Evolutionary conservation across 2,113 vertebrate species (phyloP).

Genomic region (Ochotona curzoniae): DNA sequence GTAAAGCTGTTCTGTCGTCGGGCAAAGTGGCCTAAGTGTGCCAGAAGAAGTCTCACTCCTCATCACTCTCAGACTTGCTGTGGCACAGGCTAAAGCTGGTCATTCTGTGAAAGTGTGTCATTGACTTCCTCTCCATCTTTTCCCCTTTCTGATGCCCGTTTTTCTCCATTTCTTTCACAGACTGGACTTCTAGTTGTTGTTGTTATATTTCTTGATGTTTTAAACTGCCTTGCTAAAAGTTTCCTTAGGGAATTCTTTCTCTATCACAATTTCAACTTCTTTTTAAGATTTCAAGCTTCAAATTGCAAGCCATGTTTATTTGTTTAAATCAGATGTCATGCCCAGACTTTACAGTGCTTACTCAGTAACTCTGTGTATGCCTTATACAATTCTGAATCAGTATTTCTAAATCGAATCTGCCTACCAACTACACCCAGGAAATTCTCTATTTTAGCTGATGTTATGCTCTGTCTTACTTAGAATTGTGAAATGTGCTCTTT

Average conservation of each 20-base stretch:
- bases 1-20: not conserved
- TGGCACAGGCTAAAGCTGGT: not conserved
- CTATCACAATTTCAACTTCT: not conserved
- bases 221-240: not conserved
- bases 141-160: not conserved
- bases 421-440: not conserved
- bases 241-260: not conserved
- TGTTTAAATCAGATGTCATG: not conserved
- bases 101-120: not conserved
- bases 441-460: not conserved
- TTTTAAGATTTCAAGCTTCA: not conserved
- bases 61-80: not conserved
- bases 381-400: not conserved
- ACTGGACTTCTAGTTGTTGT: not conserved
- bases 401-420: not conserved
- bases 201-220: not conserved
- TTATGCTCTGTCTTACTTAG: not conserved
- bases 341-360: not conserved
- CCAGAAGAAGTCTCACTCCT: not conserved
- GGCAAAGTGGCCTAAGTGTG: not conserved
- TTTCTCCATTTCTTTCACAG: not conserved
- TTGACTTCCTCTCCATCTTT: not conserved
- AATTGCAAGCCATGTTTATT: not conserved
- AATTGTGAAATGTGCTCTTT: not conserved
- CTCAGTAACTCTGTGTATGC: not conserved